Conservation (phyloP, 53 echinoderm and acorn worm genomes). For the Zoroaster sp. region DNA sequence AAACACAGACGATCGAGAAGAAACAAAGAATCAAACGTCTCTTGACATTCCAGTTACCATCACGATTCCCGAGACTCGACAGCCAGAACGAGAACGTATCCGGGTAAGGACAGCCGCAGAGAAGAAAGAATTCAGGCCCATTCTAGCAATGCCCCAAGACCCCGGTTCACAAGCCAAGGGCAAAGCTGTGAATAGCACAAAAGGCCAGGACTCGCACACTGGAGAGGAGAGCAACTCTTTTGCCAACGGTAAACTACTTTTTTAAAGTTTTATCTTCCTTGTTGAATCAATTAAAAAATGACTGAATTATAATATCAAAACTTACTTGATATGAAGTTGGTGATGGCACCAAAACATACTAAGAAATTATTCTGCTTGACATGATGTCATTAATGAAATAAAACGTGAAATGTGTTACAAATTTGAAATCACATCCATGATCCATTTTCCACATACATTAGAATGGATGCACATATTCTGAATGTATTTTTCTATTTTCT, state of each 20-base stretch:
- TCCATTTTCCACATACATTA: too few species aligned
- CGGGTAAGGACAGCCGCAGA: slow-evolving; percentile 31
- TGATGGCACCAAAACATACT: too few species aligned
- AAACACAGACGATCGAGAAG: not conserved
- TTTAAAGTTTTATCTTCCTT: too few species aligned
- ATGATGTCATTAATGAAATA: too few species aligned
- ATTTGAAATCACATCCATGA: too few species aligned
- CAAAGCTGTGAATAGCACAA: not conserved
- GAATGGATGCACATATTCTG: too few species aligned
- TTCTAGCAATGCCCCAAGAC: not conserved
- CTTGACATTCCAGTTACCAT: not conserved
- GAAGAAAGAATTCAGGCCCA: slow-evolving; percentile 16
- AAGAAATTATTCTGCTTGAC: too few species aligned
- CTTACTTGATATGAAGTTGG: too few species aligned
- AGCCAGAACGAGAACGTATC: not conserved
- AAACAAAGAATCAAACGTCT: not conserved
- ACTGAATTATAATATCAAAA: too few species aligned
- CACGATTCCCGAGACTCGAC: not conserved
- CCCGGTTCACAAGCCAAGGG: not conserved
- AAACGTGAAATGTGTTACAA: too few species aligned
- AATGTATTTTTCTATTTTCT: too few species aligned
- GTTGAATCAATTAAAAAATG: too few species aligned
- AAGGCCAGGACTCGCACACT: not conserved
- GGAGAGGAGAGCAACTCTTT: not conserved
- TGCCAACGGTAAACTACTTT: not conserved